A percentile compares a stretch with the other conserved stretches of the same genome.
Conservation (phyloP, 2,888 invertebrate genomes). For the Crematogaster levior region DNA sequence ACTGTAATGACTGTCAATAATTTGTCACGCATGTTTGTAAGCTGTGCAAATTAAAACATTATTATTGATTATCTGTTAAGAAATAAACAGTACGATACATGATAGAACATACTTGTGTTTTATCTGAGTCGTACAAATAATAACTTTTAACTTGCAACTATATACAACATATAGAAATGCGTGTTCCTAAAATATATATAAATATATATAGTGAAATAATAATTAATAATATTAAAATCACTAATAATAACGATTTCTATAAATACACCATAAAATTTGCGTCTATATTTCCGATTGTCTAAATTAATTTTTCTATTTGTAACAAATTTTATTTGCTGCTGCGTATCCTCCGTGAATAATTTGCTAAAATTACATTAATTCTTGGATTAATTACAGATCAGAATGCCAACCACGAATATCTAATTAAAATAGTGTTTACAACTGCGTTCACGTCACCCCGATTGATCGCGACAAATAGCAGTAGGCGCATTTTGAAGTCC, state of each 20-base stretch:
- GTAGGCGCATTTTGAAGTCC: conserved; percentile 47
- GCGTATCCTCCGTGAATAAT: not conserved
- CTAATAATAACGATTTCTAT: too few relatives aligned
- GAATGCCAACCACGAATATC: not conserved
- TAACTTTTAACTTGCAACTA: conserved; percentile 21
- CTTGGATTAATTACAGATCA: not conserved
- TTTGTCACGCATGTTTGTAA: not conserved
- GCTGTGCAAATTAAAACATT: not conserved
- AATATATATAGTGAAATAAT: not conserved
- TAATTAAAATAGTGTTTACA: conserved; percentile 53
- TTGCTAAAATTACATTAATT: not conserved
- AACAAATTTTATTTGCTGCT: not conserved
- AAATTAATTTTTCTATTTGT: not conserved
- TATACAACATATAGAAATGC: not conserved
- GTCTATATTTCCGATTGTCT: not conserved
- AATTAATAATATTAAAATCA: not conserved
- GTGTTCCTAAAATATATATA: not conserved
- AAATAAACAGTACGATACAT: not conserved
- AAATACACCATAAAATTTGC: not conserved
- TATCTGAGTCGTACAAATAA: not conserved
- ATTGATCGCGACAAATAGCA: conserved; percentile 32
- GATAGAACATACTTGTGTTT: not conserved
- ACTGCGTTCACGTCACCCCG: conserved; percentile 39
- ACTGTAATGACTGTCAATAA: not conserved
- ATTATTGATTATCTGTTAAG: not conserved